These are phyloP conservation scores for Tenebrosternarchus preto DNA, from an alignment of 2,113 vertebrate genomes.

Conservation along the genomic window DNA sequence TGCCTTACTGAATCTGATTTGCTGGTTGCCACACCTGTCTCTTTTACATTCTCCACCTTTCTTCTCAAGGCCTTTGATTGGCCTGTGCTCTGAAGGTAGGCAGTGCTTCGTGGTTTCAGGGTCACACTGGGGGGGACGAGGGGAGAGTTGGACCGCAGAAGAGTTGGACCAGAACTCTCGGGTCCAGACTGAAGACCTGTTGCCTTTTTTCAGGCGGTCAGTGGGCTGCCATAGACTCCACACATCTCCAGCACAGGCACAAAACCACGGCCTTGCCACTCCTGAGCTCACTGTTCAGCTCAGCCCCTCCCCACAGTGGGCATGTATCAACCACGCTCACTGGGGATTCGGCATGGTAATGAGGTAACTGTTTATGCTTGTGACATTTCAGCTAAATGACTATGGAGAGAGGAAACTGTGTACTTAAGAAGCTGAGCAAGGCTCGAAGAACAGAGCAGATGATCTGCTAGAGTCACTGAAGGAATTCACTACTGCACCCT, in stretches of 20 bases:
- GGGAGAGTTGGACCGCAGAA: background rate
- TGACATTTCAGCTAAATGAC: background rate
- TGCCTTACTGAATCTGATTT: background rate
- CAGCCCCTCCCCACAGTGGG: background rate
- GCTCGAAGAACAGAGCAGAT: background rate
- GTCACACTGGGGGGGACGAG: constrained; percentile 3
- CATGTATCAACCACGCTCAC: background rate
- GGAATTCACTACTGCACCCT: background rate
- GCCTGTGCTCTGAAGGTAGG: background rate
- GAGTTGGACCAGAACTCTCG: background rate
- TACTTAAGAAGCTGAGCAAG: no score
- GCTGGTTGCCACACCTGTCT: background rate
- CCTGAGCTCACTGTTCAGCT: background rate
- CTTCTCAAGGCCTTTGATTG: background rate
- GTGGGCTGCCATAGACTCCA: no score
- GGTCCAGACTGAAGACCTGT: no score
- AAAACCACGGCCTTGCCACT: no score
- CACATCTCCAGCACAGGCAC: no score
- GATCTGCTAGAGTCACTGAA: background rate
- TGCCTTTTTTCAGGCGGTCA: no score
- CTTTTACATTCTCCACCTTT: background rate
- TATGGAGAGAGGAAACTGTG: no score
- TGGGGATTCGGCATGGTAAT: background rate
- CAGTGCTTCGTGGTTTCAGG: background rate
- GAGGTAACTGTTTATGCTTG: background rate